These are phyloP conservation scores for Ypsolopha sequella DNA, from an alignment of 2,888 invertebrate genomes.

Conservation along the genomic window DNA sequence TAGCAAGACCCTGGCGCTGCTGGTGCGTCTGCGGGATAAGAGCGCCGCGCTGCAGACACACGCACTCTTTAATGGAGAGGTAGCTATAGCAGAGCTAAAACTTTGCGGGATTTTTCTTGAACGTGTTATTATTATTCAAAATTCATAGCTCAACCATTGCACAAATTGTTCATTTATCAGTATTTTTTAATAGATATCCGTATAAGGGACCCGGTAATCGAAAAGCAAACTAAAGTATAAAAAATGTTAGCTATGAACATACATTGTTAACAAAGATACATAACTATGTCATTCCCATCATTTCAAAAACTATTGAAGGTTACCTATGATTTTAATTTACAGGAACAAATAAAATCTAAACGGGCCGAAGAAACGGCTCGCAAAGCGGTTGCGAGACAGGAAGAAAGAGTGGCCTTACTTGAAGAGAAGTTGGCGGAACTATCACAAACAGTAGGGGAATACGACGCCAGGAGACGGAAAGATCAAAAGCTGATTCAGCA, in stretches of 20 bases:
- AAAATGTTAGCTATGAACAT: too few species aligned
- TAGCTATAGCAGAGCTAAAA: conserved; percentile 16
- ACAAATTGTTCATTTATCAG: too few species aligned
- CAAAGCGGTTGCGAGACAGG: conserved; percentile 77
- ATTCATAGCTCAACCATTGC: too few species aligned
- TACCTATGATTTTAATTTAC: conserved; percentile 3
- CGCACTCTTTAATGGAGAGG: conserved; percentile 75
- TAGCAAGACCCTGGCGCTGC: conserved; percentile 73
- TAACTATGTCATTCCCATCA: too few species aligned
- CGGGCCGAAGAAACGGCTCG: conserved; percentile 80
- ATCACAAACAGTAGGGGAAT: conserved; percentile 82
- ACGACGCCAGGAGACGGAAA: conserved; percentile 77
- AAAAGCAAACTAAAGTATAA: too few species aligned
- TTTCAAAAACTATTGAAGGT: background rate
- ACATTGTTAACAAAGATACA: too few species aligned
- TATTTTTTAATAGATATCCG: too few species aligned
- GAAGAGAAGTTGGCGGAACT: conserved; percentile 84
- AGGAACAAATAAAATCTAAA: conserved; percentile 79
- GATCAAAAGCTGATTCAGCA: conserved; percentile 81
- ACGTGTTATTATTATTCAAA: too few species aligned
- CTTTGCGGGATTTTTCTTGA: too few species aligned
- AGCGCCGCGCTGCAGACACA: conserved; percentile 80
- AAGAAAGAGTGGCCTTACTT: conserved; percentile 80
- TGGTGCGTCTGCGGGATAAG: conserved; percentile 79
- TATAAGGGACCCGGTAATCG: too few species aligned